Conservation (phyloP, 2,797 vertebrate genomes). For the Myiotriccus ornatus region DNA sequence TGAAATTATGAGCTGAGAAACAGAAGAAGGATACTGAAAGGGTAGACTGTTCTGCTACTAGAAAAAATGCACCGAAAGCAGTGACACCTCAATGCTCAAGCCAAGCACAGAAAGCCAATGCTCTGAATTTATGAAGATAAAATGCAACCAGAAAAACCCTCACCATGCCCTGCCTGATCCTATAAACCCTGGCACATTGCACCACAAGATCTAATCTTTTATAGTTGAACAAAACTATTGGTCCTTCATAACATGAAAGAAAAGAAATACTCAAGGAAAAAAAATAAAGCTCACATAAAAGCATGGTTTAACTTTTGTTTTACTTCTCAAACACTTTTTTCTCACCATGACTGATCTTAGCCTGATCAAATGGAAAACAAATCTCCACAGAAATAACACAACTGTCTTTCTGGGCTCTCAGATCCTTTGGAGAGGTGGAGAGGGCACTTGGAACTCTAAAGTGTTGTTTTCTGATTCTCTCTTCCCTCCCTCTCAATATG, state of each 20-base stretch:
- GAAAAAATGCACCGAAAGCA: background rate
- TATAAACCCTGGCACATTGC: background rate
- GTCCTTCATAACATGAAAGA: slow-evolving; percentile 20
- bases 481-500: background rate
- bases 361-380: slow-evolving; percentile 48
- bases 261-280: slow-evolving; percentile 29
- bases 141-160: background rate
- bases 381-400: slow-evolving; percentile 16
- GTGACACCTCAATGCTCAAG: background rate
- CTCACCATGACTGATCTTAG: slow-evolving; percentile 18
- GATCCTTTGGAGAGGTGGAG: background rate
- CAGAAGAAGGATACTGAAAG: background rate
- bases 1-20: background rate
- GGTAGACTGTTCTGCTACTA: background rate
- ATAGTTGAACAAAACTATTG: background rate
- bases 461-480: background rate
- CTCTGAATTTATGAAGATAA: slow-evolving; percentile 12
- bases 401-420: slow-evolving; percentile 5
- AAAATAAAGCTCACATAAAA: slow-evolving; percentile 19
- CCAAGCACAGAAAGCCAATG: background rate
- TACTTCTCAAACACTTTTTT: slow-evolving; percentile 33
- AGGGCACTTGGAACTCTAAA: background rate
- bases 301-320: slow-evolving; percentile 45
- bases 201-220: slow-evolving; percentile 19
- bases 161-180: background rate